These are phyloP conservation scores for Phrynocephalus vlangalii DNA, from an alignment of 2,797 vertebrate species.

Conservation along the genomic window DNA sequence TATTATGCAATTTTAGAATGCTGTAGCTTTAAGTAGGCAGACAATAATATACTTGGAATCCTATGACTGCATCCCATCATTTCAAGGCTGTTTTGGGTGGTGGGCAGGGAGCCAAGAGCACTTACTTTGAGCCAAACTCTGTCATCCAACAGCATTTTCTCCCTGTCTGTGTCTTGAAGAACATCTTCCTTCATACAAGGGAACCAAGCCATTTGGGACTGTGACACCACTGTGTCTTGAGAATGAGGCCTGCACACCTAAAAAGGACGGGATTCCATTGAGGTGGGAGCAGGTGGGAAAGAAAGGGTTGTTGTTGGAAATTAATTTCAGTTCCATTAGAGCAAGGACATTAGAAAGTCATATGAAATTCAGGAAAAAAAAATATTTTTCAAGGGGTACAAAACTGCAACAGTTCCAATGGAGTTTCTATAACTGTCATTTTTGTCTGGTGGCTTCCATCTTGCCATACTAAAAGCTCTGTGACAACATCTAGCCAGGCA, in stretches of 20 bases:
- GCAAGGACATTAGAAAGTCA: background rate
- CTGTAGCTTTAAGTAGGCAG: background rate
- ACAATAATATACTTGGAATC: background rate
- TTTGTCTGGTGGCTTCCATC: background rate
- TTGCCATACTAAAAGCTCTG: background rate
- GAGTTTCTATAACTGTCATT: background rate
- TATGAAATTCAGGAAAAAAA: background rate
- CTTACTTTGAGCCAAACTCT: conserved; percentile 90
- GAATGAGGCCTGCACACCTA: conserved; percentile 86
- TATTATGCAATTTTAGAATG: background rate
- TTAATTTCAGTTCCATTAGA: conserved; percentile 11
- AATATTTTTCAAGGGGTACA: background rate
- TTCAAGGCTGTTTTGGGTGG: background rate
- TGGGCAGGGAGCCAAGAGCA: background rate
- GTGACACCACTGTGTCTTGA: conserved; percentile 76
- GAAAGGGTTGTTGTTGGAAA: background rate
- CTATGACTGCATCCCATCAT: background rate
- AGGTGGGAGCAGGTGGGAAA: background rate
- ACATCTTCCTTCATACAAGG: conserved; percentile 78
- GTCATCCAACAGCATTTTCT: conserved; percentile 61
- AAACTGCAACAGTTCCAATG: background rate
- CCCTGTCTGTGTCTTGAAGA: conserved; percentile 44
- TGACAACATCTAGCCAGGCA: no score
- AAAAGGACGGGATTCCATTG: conserved; percentile 51
- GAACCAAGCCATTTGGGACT: conserved; percentile 83